Evolutionary conservation across 2,113 vertebrate genomes (phyloP), one percentile per base, ranked within the genome.

Genomic region (Macroglossus sobrinus): DNA sequence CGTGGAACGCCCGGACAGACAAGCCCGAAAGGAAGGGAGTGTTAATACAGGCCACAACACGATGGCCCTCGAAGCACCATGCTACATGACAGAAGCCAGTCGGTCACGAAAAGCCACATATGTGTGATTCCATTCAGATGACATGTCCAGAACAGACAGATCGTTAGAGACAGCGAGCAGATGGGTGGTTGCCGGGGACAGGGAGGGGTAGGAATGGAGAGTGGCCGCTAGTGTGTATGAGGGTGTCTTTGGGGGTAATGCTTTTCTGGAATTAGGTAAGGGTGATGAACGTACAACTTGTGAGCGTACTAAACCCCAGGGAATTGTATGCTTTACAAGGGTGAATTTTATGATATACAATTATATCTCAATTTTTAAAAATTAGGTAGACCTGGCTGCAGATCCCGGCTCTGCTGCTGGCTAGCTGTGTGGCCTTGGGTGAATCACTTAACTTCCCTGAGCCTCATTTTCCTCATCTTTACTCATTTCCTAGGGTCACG

Each of bases 11-110:
- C 40, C 13, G 47, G 30, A 21, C 38, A 82, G 71, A 66, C 59
- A 50, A 14, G 43, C 40, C 84, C 26, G 18, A 59, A 63, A 33
- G 35, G 12, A 53, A 35, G 22, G 33, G 13, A n/a, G 26, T 24
- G 2, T 15, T 15, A 13, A 12, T 38, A 45, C 16, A 4, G 26
- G 4, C 53, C 55, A 15, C 28, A 57, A 15, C 4, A 4, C 0
- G 11, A 5, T 1, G 30, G 28, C n/a, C 33, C 30, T 43, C 11
- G 45, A 74, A 59, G 45, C 6, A 2, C 40, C 2, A 24, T 13
- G 6, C 59, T 5, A 3, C 12, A 1, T 30, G 13, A 55, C 40
- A 66, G 61, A 30, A 59, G 18, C 61, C 16, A 82, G 26, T 64
- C 55, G 14, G 50, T 50, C 50, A 28, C n/a, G 8, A 45, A 55